Evolutionary conservation across 2,888 invertebrate genomes (phyloP), one percentile per base, ranked within the genome.

Genomic region (Bruchidius siliquastri): DNA sequence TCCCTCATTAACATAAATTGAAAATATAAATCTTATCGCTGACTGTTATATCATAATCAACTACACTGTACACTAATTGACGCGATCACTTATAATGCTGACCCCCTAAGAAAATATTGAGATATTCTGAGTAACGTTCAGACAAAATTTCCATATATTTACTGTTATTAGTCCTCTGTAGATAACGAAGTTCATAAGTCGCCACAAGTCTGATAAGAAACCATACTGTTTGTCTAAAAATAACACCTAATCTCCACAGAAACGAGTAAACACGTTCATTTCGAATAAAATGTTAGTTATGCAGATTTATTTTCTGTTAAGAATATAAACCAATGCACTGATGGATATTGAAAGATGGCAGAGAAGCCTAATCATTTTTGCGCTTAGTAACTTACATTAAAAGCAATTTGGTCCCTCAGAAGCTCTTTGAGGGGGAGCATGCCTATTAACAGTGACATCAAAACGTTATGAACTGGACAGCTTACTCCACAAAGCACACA

Each of bases 141-240:
- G 74, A 68, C 74, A 74, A 76, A 76, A 75, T 77, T 76, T 75
- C 74, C 75, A 77, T 75, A 67, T 74, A 70, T 71, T 68, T 72
- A 73, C 73, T 71, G 76, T 74, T 75, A 73, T 71, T 13, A 49
- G 49, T 49, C 10, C 49, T 49, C 10, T 18, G 49, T 13, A 49
- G 76, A 76, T 76, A 75, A 70, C 22, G 72, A 70, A 70, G 77
- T 74, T 77, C 77, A 77, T 72, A 74, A 75, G 77, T 76, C 76
- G 73, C 13, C 68, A 26, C 67, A 73, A 75, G 67, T 72, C 67
- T 71, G 67, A 71, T 74, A 67, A 74, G 72, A 69, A 49, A 49
- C 49, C 49, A 13, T 49, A 49, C 49, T 13, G 49, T 49, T 49
- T 49, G 10, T 8, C 49, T 49, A 49, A 49, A 49, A 49, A 49